These are phyloP conservation scores for Podarcis raffonei DNA, from an alignment of 2,113 vertebrate species.

Conservation along the genomic window DNA sequence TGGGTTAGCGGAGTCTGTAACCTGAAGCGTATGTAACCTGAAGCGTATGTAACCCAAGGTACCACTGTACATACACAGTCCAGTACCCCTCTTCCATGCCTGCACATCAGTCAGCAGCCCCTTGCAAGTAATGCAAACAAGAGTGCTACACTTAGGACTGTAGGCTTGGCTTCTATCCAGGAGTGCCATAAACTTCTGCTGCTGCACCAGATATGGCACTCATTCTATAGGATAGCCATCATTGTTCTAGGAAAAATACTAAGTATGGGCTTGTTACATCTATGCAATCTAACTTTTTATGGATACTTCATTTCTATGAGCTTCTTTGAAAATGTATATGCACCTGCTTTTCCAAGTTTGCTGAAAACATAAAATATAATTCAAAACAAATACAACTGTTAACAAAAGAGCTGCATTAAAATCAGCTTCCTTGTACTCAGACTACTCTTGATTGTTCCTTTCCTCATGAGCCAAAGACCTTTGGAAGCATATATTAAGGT, in stretches of 20 bases:
- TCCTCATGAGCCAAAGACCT: background rate
- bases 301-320: background rate
- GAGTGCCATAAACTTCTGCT: background rate
- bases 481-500: background rate
- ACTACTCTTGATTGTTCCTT: background rate
- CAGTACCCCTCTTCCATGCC: background rate
- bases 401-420: background rate
- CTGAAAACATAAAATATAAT: background rate
- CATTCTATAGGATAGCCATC: background rate
- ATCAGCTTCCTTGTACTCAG: background rate
- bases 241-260: background rate
- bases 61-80: too few relatives aligned
- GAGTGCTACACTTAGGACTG: background rate
- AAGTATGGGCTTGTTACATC: background rate
- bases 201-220: background rate
- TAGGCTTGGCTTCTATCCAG: background rate
- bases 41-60: too few relatives aligned
- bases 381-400: background rate
- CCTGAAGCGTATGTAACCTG: too few relatives aligned
- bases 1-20: too few relatives aligned
- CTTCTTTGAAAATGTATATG: background rate
- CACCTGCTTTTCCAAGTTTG: background rate
- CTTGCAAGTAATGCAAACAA: background rate
- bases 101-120: background rate
- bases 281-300: background rate